Conservation (phyloP, 2,113 vertebrate genomes). For the Dasyurus viverrinus region DNA sequence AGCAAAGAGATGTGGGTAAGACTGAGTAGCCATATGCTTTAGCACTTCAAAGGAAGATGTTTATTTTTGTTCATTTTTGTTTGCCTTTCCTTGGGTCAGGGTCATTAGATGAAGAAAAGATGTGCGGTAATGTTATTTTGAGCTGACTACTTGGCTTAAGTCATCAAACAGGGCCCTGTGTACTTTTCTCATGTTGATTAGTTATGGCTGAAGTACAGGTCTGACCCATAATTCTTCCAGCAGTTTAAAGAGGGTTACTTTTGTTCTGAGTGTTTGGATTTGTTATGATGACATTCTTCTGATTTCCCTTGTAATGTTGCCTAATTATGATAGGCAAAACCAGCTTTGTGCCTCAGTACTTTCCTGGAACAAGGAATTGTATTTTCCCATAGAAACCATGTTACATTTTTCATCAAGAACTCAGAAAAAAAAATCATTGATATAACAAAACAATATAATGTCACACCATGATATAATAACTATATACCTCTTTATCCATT, state of each 20-base stretch:
- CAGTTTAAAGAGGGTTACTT: background rate
- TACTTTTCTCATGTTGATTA: background rate
- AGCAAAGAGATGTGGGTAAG: background rate
- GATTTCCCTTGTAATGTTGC: background rate
- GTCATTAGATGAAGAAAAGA: background rate
- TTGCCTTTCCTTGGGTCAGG: background rate
- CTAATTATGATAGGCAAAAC: background rate
- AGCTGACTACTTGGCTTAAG: slow-evolving; percentile 10
- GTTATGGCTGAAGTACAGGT: background rate
- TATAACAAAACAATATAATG: background rate
- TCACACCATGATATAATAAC: background rate
- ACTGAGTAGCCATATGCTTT: background rate
- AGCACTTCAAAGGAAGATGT: slow-evolving; percentile 41
- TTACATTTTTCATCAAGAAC: background rate
- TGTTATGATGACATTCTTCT: background rate
- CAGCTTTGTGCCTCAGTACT: background rate
- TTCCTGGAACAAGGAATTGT: background rate
- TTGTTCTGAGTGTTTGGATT: slow-evolving; percentile 5
- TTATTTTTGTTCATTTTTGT: slow-evolving; percentile 64
- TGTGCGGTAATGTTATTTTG: background rate
- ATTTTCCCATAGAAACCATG: background rate
- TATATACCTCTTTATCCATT: background rate
- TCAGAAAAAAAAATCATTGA: background rate
- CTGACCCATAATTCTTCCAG: background rate
- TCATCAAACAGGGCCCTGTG: background rate